Evolutionary conservation across 2,113 vertebrate species (phyloP).

Genomic region (Trachemys scripta): DNA sequence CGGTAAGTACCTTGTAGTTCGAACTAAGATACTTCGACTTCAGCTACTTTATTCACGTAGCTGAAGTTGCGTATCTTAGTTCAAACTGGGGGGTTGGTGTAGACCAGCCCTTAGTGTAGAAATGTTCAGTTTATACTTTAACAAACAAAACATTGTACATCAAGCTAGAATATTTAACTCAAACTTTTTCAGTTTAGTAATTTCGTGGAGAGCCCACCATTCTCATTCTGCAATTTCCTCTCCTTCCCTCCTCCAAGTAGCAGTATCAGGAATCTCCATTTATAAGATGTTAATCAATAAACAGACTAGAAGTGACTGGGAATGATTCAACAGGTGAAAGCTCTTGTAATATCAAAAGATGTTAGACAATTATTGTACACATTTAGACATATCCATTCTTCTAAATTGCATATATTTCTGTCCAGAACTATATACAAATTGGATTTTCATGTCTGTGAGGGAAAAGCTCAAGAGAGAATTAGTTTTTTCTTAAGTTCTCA

Average conservation of each 20-base stretch:
- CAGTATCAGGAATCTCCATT: slow-evolving; percentile 17
- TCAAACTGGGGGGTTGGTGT: too few species aligned
- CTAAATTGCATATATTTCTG: not conserved
- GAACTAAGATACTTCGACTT: too few species aligned
- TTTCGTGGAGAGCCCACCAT: not conserved
- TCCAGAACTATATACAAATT: not conserved
- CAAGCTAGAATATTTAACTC: not conserved
- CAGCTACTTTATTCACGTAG: too few species aligned
- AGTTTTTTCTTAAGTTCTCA: not conserved
- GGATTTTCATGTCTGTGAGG: not conserved
- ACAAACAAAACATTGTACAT: not conserved
- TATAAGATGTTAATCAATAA: not conserved
- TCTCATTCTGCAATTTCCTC: slow-evolving; percentile 14
- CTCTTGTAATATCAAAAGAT: not conserved
- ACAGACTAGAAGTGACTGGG: not conserved
- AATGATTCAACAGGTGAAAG: not conserved
- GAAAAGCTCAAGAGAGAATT: not conserved
- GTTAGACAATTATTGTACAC: not conserved
- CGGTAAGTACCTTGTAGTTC: too few species aligned
- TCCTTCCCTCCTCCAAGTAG: slow-evolving; percentile 68
- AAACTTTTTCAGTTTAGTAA: not conserved
- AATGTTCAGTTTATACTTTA: not conserved
- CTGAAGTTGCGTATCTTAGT: too few species aligned
- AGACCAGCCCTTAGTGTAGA: not conserved
- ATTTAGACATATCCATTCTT: not conserved